phyloP scores from a whole-genome alignment of 2,797 vertebrate species.

The Argyrosomus regius region DNA sequence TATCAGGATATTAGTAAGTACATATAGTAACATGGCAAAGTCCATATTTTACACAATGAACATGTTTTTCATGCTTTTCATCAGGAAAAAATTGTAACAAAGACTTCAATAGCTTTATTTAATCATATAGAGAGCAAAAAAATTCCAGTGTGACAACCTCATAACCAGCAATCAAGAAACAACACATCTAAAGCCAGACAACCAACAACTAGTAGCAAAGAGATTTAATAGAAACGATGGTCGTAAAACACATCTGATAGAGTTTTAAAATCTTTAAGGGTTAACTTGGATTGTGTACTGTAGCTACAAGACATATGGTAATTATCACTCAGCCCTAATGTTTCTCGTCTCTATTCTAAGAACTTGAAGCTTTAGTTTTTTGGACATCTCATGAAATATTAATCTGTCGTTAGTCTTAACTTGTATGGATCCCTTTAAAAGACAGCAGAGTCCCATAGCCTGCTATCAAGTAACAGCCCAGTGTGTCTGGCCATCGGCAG shows the following conservation, averaged over 20 bases:
- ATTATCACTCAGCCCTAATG: not conserved
- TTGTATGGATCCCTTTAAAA: conserved; percentile 31
- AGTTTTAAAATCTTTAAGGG: not conserved
- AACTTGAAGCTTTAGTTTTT: conserved; percentile 6
- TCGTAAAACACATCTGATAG: not conserved
- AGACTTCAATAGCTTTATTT: not conserved
- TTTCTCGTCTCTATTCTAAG: not conserved
- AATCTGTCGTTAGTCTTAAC: conserved; percentile 28
- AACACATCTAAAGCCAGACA: not conserved
- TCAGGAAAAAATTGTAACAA: not conserved
- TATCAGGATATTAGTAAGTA: not conserved
- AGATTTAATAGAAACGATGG: not conserved
- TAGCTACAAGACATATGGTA: not conserved
- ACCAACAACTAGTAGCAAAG: not conserved
- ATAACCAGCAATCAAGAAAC: not conserved
- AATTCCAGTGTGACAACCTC: not conserved
- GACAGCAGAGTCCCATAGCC: conserved; percentile 37
- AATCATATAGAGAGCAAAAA: not conserved
- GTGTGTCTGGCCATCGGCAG: conserved; percentile 39
- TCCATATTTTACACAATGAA: not conserved
- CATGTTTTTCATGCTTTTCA: not conserved
- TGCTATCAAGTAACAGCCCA: conserved; percentile 61
- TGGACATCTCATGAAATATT: conserved; percentile 22
- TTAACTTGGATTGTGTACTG: not conserved
- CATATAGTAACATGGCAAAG: not conserved